A percentile compares a stretch with the other conserved stretches of the same genome.
phyloP scores from a whole-genome alignment of 2,797 vertebrate species.

The Sparus aurata region DNA sequence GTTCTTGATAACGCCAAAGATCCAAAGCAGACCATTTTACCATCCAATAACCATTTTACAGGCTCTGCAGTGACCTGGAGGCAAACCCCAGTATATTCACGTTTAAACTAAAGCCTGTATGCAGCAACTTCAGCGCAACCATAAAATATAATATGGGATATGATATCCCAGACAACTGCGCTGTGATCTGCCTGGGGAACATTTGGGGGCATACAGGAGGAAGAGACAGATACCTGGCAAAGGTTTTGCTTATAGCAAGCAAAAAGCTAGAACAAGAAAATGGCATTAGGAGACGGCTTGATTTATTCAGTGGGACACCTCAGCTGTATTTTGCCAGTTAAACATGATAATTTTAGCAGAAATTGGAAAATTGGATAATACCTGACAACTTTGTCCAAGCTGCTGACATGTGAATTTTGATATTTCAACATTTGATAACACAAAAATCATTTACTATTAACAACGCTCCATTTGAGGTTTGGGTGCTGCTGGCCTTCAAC shows the following conservation, averaged over 20 bases:
- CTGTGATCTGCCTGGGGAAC: background rate
- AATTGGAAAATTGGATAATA: background rate
- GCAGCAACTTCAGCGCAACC: background rate
- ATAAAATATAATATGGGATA: slow-evolving; percentile 9
- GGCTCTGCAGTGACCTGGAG: background rate
- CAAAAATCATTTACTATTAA: background rate
- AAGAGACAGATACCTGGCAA: background rate
- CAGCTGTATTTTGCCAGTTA: background rate
- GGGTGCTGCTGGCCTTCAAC: background rate
- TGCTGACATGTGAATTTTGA: background rate
- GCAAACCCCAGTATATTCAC: background rate
- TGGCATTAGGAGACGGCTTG: background rate
- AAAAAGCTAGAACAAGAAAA: background rate
- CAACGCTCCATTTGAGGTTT: background rate
- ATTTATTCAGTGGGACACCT: background rate
- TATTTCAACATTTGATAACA: background rate
- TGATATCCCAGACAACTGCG: background rate
- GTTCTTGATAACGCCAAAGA: background rate
- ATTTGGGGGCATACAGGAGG: background rate
- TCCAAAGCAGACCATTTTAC: background rate
- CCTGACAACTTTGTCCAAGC: background rate
- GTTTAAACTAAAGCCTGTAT: slow-evolving; percentile 4
- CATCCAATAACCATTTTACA: background rate
- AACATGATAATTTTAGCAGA: background rate
- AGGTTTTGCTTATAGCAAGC: background rate